These are phyloP conservation scores for Melieria omissa DNA, from an alignment of 2,888 invertebrate genomes.

Conservation along the genomic window DNA sequence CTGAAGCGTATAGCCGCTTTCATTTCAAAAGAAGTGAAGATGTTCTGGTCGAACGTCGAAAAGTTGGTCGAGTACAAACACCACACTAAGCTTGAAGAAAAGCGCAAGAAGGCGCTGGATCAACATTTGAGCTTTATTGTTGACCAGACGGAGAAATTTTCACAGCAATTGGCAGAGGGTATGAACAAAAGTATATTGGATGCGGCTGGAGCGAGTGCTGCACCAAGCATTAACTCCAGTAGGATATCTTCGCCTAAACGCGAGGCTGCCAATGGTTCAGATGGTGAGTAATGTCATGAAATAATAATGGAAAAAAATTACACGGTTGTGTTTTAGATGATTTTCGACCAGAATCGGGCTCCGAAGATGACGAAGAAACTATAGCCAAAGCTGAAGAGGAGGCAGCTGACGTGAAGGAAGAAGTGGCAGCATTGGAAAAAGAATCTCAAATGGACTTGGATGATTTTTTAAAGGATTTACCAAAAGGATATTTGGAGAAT, in stretches of 20 bases:
- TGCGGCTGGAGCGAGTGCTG: conserved; percentile 53
- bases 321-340: conserved; percentile 73
- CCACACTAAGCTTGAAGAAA: conserved; percentile 90
- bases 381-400: conserved; percentile 87
- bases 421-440: conserved; percentile 85
- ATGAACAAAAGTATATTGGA: conserved; percentile 73
- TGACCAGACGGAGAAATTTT: conserved; percentile 97
- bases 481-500: conserved; percentile 82
- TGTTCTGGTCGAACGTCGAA: conserved; percentile 96
- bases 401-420: conserved; percentile 73
- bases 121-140: conserved; percentile 97
- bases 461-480: conserved; percentile 83
- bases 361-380: conserved; percentile 92
- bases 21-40: conserved; percentile 92
- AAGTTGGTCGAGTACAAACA: conserved; percentile 97
- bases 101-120: conserved; percentile 93
- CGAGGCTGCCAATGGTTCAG: conserved; percentile 62
- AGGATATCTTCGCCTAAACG: conserved; percentile 67
- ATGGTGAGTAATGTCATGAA: conserved; percentile 64
- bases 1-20: conserved; percentile 87
- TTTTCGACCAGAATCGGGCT: conserved; percentile 82
- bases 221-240: conserved; percentile 68
- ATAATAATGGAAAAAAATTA: neutral
- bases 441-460: conserved; percentile 91
- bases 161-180: conserved; percentile 87